These are phyloP conservation scores for Pagrus major DNA, from an alignment of 2,113 vertebrate species.

Conservation along the genomic window DNA sequence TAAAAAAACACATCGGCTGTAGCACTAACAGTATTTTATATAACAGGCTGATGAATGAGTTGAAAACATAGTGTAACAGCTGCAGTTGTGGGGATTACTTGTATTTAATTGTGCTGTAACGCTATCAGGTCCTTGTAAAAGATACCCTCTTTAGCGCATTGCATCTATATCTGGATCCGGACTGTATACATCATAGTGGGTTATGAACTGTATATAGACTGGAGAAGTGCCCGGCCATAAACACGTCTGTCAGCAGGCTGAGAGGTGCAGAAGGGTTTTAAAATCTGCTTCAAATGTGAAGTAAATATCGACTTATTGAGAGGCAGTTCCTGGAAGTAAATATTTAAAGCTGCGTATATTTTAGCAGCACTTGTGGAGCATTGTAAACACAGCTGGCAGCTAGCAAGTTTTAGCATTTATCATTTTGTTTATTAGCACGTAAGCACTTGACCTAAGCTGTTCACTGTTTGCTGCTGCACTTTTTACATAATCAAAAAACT, in stretches of 20 bases:
- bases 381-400: background rate
- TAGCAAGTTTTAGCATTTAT: background rate
- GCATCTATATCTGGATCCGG: slow-evolving; percentile 36
- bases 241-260: slow-evolving; percentile 5
- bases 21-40: background rate
- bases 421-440: background rate
- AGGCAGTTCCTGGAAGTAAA: background rate
- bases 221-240: slow-evolving; percentile 7
- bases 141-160: slow-evolving; percentile 2
- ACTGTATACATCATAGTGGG: slow-evolving; percentile 11
- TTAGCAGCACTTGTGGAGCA: background rate
- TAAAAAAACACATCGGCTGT: background rate
- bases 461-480: background rate
- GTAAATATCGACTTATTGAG: background rate
- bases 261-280: background rate
- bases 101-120: background rate
- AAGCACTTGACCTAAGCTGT: background rate
- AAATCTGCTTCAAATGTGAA: background rate
- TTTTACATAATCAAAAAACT: background rate
- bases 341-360: background rate
- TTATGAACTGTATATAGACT: slow-evolving; percentile 21
- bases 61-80: background rate
- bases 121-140: slow-evolving; percentile 16
- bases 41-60: background rate
- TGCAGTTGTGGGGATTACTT: background rate